A percentile compares a stretch with the other conserved stretches of the same genome.
Evolutionary conservation across 2,888 invertebrate species (phyloP).

Genomic region (Microctonus aethiopoides): DNA sequence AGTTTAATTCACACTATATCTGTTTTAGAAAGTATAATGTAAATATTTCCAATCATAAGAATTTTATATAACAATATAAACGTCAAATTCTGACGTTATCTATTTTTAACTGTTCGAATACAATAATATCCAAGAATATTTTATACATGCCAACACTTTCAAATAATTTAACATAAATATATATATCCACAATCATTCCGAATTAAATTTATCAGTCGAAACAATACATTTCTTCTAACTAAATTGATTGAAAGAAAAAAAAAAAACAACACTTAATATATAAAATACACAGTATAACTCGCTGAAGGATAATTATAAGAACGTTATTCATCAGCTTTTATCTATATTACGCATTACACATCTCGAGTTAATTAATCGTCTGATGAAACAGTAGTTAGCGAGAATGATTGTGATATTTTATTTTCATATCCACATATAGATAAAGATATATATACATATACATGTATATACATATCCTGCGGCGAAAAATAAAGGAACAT

Average conservation of each 20-base stretch:
- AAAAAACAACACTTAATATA: background rate
- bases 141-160: too few species aligned
- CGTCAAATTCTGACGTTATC: too few species aligned
- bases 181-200: too few species aligned
- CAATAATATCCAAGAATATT: too few species aligned
- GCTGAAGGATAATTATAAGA: conserved; percentile 27
- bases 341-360: conserved; percentile 62
- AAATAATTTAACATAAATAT: too few species aligned
- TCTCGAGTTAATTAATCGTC: conserved; percentile 64
- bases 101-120: too few species aligned
- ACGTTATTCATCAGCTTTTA: conserved; percentile 44
- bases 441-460: background rate
- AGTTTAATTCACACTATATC: too few species aligned
- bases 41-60: too few species aligned
- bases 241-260: background rate
- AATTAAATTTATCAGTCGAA: background rate
- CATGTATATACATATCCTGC: background rate
- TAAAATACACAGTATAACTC: background rate
- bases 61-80: too few species aligned
- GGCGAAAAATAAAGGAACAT: background rate
- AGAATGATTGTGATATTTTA: conserved; percentile 56
- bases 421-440: conserved; percentile 5
- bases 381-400: conserved; percentile 65
- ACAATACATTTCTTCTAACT: background rate
- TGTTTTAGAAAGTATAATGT: too few species aligned